Percentiles rank a stretch among this genome's conserved stretches.
These are phyloP conservation scores for Ceratothoa steindachneri DNA, from an alignment of 2,888 invertebrate species.

Conservation along the genomic window DNA sequence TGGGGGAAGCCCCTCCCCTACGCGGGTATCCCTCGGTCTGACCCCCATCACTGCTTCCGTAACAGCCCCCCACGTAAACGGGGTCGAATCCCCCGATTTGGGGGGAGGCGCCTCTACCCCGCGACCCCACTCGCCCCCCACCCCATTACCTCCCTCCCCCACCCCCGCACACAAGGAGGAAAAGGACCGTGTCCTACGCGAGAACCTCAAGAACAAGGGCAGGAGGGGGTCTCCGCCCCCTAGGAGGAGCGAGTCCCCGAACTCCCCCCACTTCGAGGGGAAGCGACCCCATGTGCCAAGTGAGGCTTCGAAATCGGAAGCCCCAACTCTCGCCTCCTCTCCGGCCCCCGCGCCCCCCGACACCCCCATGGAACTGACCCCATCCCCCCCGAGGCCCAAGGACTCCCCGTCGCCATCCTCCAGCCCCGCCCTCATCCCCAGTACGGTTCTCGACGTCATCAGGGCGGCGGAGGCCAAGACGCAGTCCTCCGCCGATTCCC, in stretches of 20 bases:
- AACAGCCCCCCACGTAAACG: constrained; percentile 32
- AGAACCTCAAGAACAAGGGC: constrained; percentile 44
- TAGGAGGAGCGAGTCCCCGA: background rate
- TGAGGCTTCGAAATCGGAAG: no score
- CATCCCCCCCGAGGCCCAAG: no score
- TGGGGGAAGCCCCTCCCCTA: background rate
- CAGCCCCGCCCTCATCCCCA: background rate
- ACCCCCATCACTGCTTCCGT: constrained; percentile 34
- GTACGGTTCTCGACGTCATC: background rate
- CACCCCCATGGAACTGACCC: no score
- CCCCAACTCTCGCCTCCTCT: no score
- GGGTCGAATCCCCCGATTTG: background rate
- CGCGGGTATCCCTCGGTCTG: constrained; percentile 17
- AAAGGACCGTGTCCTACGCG: constrained; percentile 38
- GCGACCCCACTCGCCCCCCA: constrained; percentile 30
- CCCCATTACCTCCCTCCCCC: constrained; percentile 37
- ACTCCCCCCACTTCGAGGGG: background rate
- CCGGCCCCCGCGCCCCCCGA: no score
- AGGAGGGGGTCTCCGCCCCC: constrained; percentile 15
- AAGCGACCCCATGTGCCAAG: background rate
- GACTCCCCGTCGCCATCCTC: no score
- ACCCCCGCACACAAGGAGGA: constrained; percentile 24
- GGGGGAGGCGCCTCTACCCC: background rate
- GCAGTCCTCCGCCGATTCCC: constrained; percentile 8
- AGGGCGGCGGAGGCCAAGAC: constrained; percentile 14